Conservation (phyloP, 2,113 vertebrate genomes). For the Thunnus maccoyii region DNA sequence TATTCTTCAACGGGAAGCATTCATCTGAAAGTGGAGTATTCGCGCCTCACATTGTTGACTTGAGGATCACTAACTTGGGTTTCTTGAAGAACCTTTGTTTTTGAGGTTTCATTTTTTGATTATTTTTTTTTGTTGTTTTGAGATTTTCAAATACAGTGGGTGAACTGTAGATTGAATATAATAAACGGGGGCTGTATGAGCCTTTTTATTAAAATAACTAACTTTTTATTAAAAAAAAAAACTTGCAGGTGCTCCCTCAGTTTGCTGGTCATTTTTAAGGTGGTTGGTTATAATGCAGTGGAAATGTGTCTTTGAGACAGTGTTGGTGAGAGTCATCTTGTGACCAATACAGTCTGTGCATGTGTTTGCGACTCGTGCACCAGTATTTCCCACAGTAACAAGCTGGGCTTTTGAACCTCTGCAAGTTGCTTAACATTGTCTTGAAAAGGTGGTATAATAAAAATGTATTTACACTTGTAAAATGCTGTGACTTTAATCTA, state of each 20-base stretch:
- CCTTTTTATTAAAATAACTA: too few relatives aligned
- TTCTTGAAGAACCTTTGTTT: background rate
- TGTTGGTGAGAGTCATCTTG: too few relatives aligned
- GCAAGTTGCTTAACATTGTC: background rate
- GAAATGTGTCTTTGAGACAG: too few relatives aligned
- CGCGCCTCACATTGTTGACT: slow-evolving; percentile 40
- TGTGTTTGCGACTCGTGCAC: background rate
- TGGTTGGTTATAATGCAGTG: too few relatives aligned
- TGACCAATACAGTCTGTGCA: background rate
- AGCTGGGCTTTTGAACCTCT: background rate
- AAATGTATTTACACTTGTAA: background rate
- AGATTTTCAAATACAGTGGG: too few relatives aligned
- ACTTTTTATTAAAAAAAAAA: too few relatives aligned
- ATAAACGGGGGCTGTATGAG: too few relatives aligned
- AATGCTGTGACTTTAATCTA: background rate
- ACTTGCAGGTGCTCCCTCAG: too few relatives aligned
- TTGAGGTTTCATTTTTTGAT: too few relatives aligned
- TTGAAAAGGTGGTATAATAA: background rate
- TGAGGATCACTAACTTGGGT: slow-evolving; percentile 22
- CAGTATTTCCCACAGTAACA: background rate
- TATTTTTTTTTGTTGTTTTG: background rate
- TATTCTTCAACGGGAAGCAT: slow-evolving; percentile 22
- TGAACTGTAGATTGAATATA: too few relatives aligned
- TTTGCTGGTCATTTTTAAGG: too few relatives aligned
- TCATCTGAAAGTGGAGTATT: slow-evolving; percentile 48